Evolutionary conservation across 64 coral and sea anemone genomes (phyloP).

Genomic region (Actinia tenebrosa): DNA sequence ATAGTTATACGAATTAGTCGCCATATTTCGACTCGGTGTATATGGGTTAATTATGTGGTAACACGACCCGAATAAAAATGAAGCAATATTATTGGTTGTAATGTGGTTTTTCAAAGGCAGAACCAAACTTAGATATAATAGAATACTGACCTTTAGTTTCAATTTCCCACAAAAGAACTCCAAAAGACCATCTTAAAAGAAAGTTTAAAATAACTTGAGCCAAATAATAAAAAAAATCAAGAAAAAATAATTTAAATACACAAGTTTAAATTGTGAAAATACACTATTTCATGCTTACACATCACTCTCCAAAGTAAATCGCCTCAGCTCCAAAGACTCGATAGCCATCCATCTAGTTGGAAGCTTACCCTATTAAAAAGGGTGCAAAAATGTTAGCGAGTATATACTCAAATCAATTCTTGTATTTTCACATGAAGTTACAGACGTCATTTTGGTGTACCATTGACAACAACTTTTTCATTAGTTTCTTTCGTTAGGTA

Average conservation of each 20-base stretch:
- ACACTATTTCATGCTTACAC: conserved; percentile 27
- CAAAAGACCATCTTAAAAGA: background rate
- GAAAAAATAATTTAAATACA: background rate
- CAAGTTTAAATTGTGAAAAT: background rate
- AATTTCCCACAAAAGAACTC: background rate
- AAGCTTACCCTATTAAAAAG: conserved; percentile 46
- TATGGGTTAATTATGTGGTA: too few species aligned
- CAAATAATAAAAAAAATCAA: background rate
- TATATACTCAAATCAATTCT: background rate
- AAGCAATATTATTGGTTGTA: too few species aligned
- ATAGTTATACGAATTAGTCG: too few species aligned
- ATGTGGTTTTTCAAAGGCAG: too few species aligned
- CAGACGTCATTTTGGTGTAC: too few species aligned
- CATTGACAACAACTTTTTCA: too few species aligned
- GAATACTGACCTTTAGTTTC: background rate
- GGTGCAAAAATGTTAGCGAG: background rate
- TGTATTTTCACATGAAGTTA: background rate
- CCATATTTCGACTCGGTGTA: too few species aligned
- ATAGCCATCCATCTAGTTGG: conserved; percentile 85
- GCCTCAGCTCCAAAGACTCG: conserved; percentile 59
- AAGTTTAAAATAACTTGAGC: background rate
- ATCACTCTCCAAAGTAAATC: conserved; percentile 43
- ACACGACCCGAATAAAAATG: too few species aligned
- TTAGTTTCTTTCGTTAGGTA: too few species aligned
- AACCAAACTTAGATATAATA: background rate